Base-by-base conservation (phyloP, 2,888 invertebrate species). In the Sarcophaga carnaria region DNA sequence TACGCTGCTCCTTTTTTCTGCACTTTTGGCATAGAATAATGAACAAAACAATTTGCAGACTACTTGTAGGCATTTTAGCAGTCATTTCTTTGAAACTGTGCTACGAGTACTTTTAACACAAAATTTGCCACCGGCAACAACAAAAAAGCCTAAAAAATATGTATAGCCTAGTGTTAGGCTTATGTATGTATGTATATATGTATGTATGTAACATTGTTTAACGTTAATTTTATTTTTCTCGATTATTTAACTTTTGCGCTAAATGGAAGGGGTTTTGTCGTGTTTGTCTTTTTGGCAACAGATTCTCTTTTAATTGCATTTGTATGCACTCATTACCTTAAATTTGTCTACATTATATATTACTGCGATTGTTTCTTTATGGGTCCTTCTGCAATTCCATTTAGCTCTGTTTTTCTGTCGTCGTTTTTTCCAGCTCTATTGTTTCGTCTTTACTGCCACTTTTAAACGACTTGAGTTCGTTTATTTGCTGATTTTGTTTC, bases 251-350 rank as follows among this genome's bases (percentile, higher is more conserved):
- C 75, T 66, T 81, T 78, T 75, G 62, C 60, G 20, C 75, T 70
- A 69, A 71, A 75, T 75, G 77, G 14, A 22, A 22, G 22, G 22
- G 22, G 22, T 20, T 88, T 87, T 80, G 76, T 87, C 90, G 90
- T 90, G 89, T 83, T 85, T 82, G 66, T 88, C 37, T 89, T 90
- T 90, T 91, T 92, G 90, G 92, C 91, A 91, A 88, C 89, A 89
- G 86, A 90, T 89, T 85, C 63, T 63, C 25, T 82, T 88, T 91
- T 92, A 92, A 91, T 91, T 92, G 90, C 90, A 91, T 91, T 91
- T 91, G 90, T 90, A 85, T 89, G 87, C 84, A 89, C 91, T 91
- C 92, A 92, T 92, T 92, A 92, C 90, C 90, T 90, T 91, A 91
- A 92, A 92, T 85, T 87, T 86, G 80, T 81, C 86, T 84, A 60